These are phyloP conservation scores for Drosophila varians DNA, from an alignment of 1,140 invertebrate genomes.

Conservation along the genomic window DNA sequence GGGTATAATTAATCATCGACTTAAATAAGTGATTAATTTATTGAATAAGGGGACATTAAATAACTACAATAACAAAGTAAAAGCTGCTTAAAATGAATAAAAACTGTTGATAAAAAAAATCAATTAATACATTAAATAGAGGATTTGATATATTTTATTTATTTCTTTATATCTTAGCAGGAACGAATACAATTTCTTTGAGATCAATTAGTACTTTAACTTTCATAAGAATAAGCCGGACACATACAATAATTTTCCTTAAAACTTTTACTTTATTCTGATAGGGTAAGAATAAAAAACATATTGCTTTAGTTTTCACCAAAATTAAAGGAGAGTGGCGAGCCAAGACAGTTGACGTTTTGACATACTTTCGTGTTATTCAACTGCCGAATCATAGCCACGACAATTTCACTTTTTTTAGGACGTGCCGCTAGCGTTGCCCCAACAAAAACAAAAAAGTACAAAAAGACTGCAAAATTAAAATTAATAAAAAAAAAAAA, in stretches of 20 bases:
- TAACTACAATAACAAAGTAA: no score
- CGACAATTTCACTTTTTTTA: constrained; percentile 70
- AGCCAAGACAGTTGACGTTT: constrained; percentile 35
- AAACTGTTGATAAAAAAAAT: no score
- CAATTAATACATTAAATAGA: no score
- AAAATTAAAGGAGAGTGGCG: constrained; percentile 5
- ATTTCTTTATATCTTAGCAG: no score
- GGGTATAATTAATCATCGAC: no score
- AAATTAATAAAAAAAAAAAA: no score
- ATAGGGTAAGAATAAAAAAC: neutral
- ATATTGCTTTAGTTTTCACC: constrained; percentile 3
- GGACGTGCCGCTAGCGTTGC: constrained; percentile 58
- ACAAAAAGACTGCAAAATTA: constrained; percentile 46
- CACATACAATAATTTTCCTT: no score
- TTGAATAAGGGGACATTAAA: no score
- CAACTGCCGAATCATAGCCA: constrained; percentile 51
- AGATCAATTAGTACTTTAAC: neutral
- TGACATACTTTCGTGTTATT: constrained; percentile 75
- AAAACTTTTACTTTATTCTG: no score
- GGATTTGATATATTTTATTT: no score
- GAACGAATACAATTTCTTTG: neutral
- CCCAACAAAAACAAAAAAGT: constrained; percentile 24
- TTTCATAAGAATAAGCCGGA: neutral
- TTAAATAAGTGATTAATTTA: no score
- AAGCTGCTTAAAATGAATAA: no score